Conservation (phyloP, 2,888 invertebrate species). For the Sycophila texana region DNA sequence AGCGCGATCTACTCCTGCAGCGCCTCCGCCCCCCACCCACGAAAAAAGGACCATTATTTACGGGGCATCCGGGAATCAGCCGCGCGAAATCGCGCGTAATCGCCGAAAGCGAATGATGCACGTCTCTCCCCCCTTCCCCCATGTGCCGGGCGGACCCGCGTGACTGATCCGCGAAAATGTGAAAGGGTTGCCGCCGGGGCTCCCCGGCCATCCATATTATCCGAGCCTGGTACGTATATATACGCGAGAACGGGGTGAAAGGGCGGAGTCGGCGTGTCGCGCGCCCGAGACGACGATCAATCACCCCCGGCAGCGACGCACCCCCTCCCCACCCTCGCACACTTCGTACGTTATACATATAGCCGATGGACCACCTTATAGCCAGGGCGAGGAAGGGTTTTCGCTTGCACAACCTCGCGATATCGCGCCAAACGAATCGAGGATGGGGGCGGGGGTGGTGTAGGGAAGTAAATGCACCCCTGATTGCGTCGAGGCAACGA, state of each 20-base stretch:
- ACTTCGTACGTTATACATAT: not conserved
- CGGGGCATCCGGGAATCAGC: conserved; percentile 24
- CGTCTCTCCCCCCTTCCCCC: not conserved
- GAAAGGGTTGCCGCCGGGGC: conserved; percentile 71
- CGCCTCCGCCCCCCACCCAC: not conserved
- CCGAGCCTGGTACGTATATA: conserved; percentile 58
- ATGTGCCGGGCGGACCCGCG: conserved; percentile 51
- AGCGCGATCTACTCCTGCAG: not conserved
- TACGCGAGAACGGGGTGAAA: conserved; percentile 36
- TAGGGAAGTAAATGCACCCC: conserved; percentile 56
- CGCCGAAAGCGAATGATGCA: conserved; percentile 32
- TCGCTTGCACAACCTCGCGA: not conserved
- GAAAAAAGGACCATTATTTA: conserved; percentile 48
- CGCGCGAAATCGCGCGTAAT: conserved; percentile 32
- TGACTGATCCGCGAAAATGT: conserved; percentile 71
- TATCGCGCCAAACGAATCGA: conserved; percentile 24
- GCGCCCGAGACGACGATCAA: conserved; percentile 71
- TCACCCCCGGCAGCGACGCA: conserved; percentile 62
- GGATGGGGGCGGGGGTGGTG: conserved; percentile 12
- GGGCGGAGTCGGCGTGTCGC: conserved; percentile 62
- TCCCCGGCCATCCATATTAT: conserved; percentile 65
- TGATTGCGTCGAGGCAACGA: conserved; percentile 39
- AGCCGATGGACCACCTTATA: conserved; percentile 20
- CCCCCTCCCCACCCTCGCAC: conserved; percentile 59
- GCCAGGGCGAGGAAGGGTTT: conserved; percentile 19